Percentiles rank a stretch among this genome's conserved stretches.
Conservation (phyloP, 1,140 invertebrate genomes). For the Caenorhabditis elegans region DNA sequence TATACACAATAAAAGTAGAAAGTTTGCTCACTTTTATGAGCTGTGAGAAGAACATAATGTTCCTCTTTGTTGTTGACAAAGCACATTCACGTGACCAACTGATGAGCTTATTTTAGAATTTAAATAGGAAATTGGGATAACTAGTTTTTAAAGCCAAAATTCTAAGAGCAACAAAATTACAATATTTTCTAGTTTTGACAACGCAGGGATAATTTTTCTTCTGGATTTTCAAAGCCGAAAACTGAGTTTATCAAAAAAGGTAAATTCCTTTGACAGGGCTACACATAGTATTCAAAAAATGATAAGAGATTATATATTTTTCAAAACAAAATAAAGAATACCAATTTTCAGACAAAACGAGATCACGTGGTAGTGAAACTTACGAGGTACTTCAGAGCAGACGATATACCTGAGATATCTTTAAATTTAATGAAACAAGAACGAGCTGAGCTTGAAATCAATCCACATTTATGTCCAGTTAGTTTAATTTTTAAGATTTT, state of each 20-base stretch:
- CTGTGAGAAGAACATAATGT: neutral
- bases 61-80: neutral
- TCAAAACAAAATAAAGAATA: no score
- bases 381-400: constrained; percentile 67
- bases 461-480: constrained; percentile 25
- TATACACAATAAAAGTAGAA: no score
- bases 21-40: neutral
- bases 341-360: constrained; percentile 66
- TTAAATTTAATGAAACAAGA: constrained; percentile 67
- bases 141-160: no score
- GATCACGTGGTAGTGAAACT: constrained; percentile 65
- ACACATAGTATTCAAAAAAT: no score
- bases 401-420: constrained; percentile 66
- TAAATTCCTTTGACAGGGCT: no score
- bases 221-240: no score
- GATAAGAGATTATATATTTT: no score
- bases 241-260: no score
- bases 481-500: neutral
- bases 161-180: neutral
- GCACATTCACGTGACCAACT: neutral
- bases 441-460: constrained; percentile 52
- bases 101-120: no score
- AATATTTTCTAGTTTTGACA: no score
- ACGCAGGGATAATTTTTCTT: no score
- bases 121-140: no score